Base-by-base conservation (phyloP, 2,797 vertebrate species). In the Morus bassanus region DNA sequence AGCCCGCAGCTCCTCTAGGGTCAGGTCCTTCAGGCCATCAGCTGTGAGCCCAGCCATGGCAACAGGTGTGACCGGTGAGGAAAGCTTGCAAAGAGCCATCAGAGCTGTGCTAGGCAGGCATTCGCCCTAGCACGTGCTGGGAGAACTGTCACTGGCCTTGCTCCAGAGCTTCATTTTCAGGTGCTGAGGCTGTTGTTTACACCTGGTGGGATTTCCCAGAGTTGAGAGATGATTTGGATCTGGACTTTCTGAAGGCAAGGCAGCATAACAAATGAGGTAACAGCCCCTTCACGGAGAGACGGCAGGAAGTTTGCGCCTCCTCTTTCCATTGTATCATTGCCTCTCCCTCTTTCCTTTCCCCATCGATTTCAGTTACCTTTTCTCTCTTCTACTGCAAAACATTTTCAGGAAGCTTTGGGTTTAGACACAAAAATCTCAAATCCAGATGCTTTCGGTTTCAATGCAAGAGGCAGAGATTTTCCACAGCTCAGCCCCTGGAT, bases 281-380 rank as follows among this genome's bases (percentile, higher is more conserved):
- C 43, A 88, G 46, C 14, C 56, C 54, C 64, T 92, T 79, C 14
- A 33, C 11, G 1, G 43, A 82, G 67, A 88, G n/a, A 82, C 3
- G 3, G 95, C 86, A 94, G 96, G 94, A 96, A 94, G 83, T 51
- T 74, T 91, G 85, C 0, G 7, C 60, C 53, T 85, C 82, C 51
- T 94, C 81, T 97, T 96, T 97, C 96, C 95, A 96, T 95, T 95
- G 77, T 94, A 91, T 96, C 95, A 96, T 91, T 31, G 0, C 7
- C 39, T 90, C 94, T 96, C 90, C 94, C 25, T 90, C 73, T 84
- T 73, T 85, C 76, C 77, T 94, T 90, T 85, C 90, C 67, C 43
- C 63, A 0, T 30, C 1, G 1, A n/a, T 39, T 93, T 90, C 3
- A 2, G 57, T 83, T 88, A 73, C 54, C 21, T 76, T 74, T 91